Conservation (phyloP, 1,140 invertebrate species). For the Monochamus saltuarius region DNA sequence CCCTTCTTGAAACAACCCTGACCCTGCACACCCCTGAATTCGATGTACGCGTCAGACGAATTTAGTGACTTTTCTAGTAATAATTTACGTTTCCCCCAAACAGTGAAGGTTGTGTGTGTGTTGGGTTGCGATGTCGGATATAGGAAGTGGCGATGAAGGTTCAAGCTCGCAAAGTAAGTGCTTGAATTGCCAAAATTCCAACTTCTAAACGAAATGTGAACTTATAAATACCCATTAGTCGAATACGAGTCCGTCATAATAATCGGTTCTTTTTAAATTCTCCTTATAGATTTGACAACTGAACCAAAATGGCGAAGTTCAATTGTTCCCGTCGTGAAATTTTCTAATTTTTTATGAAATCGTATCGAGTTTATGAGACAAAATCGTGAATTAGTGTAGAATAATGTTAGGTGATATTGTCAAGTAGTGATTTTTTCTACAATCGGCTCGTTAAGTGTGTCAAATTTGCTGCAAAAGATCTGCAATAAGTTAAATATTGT, state of each 20-base stretch:
- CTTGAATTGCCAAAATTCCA: constrained; percentile 12
- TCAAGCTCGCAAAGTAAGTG: constrained; percentile 71
- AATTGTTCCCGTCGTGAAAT: constrained; percentile 37
- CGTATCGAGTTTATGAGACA: constrained; percentile 10
- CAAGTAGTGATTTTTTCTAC: not conserved
- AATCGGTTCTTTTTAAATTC: constrained; percentile 17
- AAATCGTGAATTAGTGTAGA: constrained; percentile 1
- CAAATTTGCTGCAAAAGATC: constrained; percentile 34
- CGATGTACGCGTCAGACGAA: constrained; percentile 25
- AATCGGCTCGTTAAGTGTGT: constrained; percentile 24
- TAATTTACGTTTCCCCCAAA: constrained; percentile 45
- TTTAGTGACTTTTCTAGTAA: constrained; percentile 34
- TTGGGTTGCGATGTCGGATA: constrained; percentile 68
- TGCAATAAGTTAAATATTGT: constrained; percentile 46
- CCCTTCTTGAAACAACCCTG: no score
- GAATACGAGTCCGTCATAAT: constrained; percentile 14
- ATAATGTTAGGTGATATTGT: not conserved
- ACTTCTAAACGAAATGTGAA: constrained; percentile 1
- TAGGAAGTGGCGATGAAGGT: constrained; percentile 70
- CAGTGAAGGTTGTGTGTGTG: constrained; percentile 48
- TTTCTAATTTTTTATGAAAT: constrained; percentile 48
- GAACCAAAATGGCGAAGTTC: constrained; percentile 54
- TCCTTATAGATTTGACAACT: constrained; percentile 52
- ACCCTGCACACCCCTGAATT: constrained; percentile 17
- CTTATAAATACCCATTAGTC: constrained; percentile 9